These are phyloP conservation scores for Guaruba guarouba DNA, from an alignment of 2,113 vertebrate genomes.

Conservation along the genomic window DNA sequence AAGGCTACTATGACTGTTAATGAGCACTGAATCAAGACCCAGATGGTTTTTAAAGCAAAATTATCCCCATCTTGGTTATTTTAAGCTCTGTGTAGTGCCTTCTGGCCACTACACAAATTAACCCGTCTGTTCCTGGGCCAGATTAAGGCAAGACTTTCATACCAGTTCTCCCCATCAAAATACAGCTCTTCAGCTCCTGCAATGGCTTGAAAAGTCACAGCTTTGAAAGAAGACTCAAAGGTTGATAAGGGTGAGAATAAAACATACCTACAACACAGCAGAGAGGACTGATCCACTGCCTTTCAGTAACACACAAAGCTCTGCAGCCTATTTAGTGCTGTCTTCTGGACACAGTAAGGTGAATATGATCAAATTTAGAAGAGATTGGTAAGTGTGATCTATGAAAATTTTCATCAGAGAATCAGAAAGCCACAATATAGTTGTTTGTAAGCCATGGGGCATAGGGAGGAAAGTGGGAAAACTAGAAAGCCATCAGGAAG, in stretches of 20 bases:
- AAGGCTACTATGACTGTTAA: constrained; percentile 48
- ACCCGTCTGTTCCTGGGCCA: neutral
- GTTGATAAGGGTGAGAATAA: neutral
- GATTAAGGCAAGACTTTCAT: neutral
- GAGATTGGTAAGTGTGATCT: neutral
- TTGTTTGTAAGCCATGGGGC: neutral
- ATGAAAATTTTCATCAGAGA: neutral
- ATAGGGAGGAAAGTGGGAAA: neutral
- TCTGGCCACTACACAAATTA: constrained; percentile 7
- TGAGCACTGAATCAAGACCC: constrained; percentile 35
- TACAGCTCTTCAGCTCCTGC: neutral
- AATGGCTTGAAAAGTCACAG: neutral
- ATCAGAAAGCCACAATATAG: neutral
- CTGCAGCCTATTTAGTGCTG: neutral
- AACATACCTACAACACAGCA: neutral
- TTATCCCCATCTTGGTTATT: constrained; percentile 52
- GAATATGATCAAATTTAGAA: neutral
- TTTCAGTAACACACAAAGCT: neutral
- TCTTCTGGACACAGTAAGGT: neutral
- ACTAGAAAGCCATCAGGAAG: neutral
- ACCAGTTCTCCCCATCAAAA: neutral
- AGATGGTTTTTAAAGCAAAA: constrained; percentile 54
- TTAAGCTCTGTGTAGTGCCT: constrained; percentile 22
- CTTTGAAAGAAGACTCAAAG: neutral
- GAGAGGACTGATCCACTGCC: neutral